A percentile compares a stretch with the other conserved stretches of the same genome.
Conservation (phyloP, 2,888 invertebrate genomes). For the Trachelus tabidus region DNA sequence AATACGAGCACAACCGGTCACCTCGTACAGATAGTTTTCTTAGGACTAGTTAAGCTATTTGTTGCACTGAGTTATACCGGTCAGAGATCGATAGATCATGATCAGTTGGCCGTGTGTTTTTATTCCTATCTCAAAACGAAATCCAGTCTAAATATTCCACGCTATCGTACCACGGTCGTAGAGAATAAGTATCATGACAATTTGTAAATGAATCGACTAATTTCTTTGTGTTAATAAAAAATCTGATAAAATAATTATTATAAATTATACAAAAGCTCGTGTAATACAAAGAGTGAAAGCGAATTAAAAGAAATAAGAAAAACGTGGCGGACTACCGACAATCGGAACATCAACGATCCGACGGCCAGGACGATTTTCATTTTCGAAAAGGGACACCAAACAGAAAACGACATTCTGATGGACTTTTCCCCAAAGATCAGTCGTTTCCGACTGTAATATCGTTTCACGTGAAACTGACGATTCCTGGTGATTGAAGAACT, state of each 20-base stretch:
- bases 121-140: background rate
- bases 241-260: background rate
- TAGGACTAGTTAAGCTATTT: background rate
- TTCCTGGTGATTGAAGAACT: background rate
- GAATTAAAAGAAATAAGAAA: background rate
- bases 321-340: background rate
- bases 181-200: background rate
- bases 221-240: background rate
- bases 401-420: slow-evolving; percentile 24
- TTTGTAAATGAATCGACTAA: background rate
- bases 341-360: background rate
- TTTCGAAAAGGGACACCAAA: slow-evolving; percentile 6
- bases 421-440: slow-evolving; percentile 38
- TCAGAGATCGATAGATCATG: background rate
- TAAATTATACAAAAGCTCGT: background rate
- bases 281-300: background rate
- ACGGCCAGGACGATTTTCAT: background rate
- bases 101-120: background rate
- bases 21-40: background rate
- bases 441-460: slow-evolving; percentile 33
- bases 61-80: background rate
- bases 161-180: background rate
- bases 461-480: background rate
- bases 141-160: background rate
- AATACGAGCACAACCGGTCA: slow-evolving; percentile 2